A percentile compares a stretch with the other conserved stretches of the same genome.
Evolutionary conservation across 2,797 vertebrate genomes (phyloP).

Genomic region (Rhinichthys osculus): DNA sequence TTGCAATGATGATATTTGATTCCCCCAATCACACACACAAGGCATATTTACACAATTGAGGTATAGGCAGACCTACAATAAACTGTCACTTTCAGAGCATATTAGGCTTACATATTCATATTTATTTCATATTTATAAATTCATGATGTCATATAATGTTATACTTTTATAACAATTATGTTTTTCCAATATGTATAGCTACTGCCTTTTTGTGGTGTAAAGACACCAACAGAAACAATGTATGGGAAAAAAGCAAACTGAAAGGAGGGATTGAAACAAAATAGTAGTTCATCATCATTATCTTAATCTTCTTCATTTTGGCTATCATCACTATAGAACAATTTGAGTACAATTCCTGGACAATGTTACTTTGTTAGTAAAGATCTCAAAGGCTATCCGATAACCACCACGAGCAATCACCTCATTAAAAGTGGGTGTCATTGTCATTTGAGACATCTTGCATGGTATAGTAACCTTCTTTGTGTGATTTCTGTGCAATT

Average conservation of each 20-base stretch:
- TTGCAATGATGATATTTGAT: neutral
- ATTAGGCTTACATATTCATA: neutral
- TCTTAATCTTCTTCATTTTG: slow-evolving; percentile 24
- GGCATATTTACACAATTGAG: neutral
- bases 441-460: slow-evolving; percentile 53
- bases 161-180: neutral
- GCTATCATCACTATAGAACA: slow-evolving; percentile 22
- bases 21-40: neutral
- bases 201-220: neutral
- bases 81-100: neutral
- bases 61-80: neutral
- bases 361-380: slow-evolving; percentile 46
- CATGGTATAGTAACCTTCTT: slow-evolving; percentile 35
- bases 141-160: neutral
- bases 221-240: neutral
- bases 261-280: slow-evolving; percentile 3
- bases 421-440: slow-evolving; percentile 33
- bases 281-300: neutral
- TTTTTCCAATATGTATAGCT: neutral
- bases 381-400: slow-evolving; percentile 18
- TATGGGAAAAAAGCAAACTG: neutral
- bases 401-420: slow-evolving; percentile 46
- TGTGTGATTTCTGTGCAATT: slow-evolving; percentile 26
- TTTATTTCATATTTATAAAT: neutral
- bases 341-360: slow-evolving; percentile 10